Conservation (phyloP, 2,113 vertebrate species). For the Pangasianodon gigas region DNA sequence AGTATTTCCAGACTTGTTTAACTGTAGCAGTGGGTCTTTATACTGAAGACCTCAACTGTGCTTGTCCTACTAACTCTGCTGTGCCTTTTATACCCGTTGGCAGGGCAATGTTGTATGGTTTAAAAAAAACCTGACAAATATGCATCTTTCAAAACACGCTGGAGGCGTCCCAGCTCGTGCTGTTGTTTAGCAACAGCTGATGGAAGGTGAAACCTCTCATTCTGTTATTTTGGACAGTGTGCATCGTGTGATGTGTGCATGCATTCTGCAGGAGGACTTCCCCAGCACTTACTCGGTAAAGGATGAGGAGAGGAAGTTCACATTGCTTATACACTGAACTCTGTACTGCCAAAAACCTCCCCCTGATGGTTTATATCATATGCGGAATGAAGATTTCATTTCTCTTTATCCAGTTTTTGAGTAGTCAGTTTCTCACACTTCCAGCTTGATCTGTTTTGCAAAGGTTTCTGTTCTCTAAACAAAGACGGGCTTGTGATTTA, state of each 20-base stretch:
- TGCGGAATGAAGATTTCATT: conserved; percentile 14
- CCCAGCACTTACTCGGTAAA: conserved; percentile 1
- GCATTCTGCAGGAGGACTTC: conserved; percentile 41
- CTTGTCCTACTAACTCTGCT: conserved; percentile 16
- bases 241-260: conserved; percentile 3
- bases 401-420: not conserved
- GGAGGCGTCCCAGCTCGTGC: not conserved
- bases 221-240: conserved; percentile 33
- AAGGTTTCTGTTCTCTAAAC: conserved; percentile 15
- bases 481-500: conserved; percentile 34
- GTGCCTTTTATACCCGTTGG: not conserved
- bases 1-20: not conserved
- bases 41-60: not conserved
- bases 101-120: not conserved
- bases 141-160: conserved; percentile 32
- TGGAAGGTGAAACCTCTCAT: conserved; percentile 6
- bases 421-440: not conserved
- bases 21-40: conserved; percentile 1
- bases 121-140: not conserved
- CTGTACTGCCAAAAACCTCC: not conserved
- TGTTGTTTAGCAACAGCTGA: not conserved
- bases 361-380: not conserved
- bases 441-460: not conserved
- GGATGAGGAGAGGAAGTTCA: conserved; percentile 33
- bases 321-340: not conserved